A percentile compares a stretch with the other conserved stretches of the same genome.
phyloP scores from a whole-genome alignment of 2,797 vertebrate genomes.

The Corythornis leucogaster region DNA sequence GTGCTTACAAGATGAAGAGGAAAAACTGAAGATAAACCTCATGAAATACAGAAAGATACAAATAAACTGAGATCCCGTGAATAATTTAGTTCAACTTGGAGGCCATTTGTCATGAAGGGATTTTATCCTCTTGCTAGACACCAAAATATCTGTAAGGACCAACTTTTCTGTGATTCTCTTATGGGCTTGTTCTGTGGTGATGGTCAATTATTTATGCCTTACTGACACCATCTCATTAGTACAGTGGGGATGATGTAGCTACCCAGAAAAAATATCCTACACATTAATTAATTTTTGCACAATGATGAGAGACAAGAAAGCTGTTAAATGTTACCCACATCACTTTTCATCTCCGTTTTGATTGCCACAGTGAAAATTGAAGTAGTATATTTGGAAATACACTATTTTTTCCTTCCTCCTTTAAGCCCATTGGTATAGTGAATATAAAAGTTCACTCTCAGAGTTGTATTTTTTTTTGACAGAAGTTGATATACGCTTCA shows the following conservation, averaged over 20 bases:
- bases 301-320: not conserved
- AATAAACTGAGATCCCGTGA: not conserved
- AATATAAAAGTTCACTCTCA: not conserved
- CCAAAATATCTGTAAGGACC: not conserved
- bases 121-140: not conserved
- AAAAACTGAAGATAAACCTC: not conserved
- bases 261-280: not conserved
- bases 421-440: not conserved
- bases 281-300: not conserved
- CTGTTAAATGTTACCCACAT: not conserved
- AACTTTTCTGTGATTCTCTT: not conserved
- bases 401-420: not conserved
- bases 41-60: not conserved
- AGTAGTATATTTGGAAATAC: not conserved
- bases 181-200: not conserved
- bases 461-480: not conserved
- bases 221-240: not conserved
- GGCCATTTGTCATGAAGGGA: not conserved
- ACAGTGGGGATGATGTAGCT: not conserved
- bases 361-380: not conserved
- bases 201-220: not conserved
- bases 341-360: not conserved
- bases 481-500: not conserved
- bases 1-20: not conserved
- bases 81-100: not conserved